A percentile compares a stretch with the other conserved stretches of the same genome.
Conservation (phyloP, 2,797 vertebrate species). For the Pygocentrus nattereri region DNA sequence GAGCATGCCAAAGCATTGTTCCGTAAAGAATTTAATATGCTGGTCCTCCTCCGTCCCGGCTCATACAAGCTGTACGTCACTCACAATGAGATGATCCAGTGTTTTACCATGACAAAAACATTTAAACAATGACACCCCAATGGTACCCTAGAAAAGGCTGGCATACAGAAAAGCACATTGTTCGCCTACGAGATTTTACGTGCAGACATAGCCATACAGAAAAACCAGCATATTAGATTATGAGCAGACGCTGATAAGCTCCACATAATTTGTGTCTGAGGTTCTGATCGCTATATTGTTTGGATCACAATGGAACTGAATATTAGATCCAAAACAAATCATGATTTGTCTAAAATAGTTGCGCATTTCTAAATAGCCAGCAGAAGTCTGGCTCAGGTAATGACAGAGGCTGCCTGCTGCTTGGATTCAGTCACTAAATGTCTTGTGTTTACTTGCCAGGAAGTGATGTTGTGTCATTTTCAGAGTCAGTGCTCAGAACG, state of each 20-base stretch:
- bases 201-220: conserved; percentile 61
- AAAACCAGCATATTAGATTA: conserved; percentile 73
- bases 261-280: conserved; percentile 19
- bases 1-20: conserved; percentile 4
- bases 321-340: conserved; percentile 17
- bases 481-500: conserved; percentile 37
- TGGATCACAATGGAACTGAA: not conserved
- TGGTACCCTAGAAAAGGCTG: conserved; percentile 48
- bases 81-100: conserved; percentile 40
- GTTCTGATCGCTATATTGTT: conserved; percentile 1
- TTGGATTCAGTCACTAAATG: not conserved
- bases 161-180: conserved; percentile 67
- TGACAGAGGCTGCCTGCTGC: not conserved
- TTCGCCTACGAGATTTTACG: conserved; percentile 58
- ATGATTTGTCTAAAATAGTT: conserved; percentile 13
- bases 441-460: conserved; percentile 32
- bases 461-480: conserved; percentile 33
- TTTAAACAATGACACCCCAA: conserved; percentile 71
- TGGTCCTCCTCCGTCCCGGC: not conserved
- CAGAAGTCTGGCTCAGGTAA: not conserved
- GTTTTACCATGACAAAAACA: conserved; percentile 80
- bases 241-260: conserved; percentile 74
- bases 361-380: not conserved
- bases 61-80: conserved; percentile 14
- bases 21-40: conserved; percentile 2